Percentiles rank a stretch among this genome's conserved stretches.
Conservation (phyloP, 35 echinoderm and acorn worm species). For the Lytechinus variegatus region DNA sequence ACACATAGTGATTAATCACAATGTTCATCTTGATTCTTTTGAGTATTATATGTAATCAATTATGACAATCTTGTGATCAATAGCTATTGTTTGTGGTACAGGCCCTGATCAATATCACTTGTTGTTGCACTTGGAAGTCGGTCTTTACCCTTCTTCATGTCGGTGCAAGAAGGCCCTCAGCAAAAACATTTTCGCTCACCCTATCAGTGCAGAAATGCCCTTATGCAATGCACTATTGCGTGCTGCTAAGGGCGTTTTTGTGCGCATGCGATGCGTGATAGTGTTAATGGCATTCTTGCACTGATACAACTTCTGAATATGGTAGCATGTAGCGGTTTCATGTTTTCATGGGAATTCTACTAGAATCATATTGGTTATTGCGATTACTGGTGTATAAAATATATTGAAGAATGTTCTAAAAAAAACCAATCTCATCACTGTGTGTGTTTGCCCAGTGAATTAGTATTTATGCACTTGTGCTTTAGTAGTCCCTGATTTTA, state of each 20-base stretch:
- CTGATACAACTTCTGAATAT: not conserved
- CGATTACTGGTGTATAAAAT: not conserved
- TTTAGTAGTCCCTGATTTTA: not conserved
- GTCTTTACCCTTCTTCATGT: not conserved
- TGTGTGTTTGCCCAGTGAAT: not conserved
- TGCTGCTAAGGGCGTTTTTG: too few relatives aligned
- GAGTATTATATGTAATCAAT: too few relatives aligned
- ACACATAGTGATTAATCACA: too few relatives aligned
- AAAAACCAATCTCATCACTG: not conserved
- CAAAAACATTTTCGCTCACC: too few relatives aligned
- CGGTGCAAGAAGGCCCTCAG: too few relatives aligned
- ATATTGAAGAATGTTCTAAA: not conserved
- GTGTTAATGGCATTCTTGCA: too few relatives aligned
- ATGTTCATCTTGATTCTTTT: too few relatives aligned
- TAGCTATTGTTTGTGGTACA: too few relatives aligned
- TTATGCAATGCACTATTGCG: too few relatives aligned
- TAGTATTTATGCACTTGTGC: slow-evolving; percentile 4
- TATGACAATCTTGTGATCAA: too few relatives aligned
- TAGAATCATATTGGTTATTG: not conserved
- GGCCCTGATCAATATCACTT: not conserved
- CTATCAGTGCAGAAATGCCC: too few relatives aligned
- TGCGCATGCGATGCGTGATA: too few relatives aligned
- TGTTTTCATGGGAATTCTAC: not conserved
- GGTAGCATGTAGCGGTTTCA: not conserved
- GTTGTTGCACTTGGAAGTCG: not conserved